Evolutionary conservation across 2,797 vertebrate species (phyloP).

Genomic region (Spheniscus humboldti): DNA sequence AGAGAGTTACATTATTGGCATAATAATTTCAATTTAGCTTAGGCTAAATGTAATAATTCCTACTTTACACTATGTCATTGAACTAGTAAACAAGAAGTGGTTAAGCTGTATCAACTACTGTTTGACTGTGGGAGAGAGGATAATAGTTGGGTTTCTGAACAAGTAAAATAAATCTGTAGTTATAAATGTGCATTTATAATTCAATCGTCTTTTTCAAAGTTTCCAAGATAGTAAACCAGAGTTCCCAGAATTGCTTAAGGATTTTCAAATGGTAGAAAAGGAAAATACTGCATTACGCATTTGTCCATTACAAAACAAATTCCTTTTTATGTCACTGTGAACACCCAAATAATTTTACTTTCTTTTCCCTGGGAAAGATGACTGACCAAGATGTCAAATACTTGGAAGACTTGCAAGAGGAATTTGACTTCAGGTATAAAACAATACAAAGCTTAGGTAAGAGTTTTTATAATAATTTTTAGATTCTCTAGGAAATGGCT

Average conservation of each 20-base stretch:
- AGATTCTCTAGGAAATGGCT: neutral
- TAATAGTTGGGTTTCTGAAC: neutral
- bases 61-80: neutral
- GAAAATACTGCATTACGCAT: neutral
- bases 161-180: neutral
- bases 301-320: neutral
- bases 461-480: neutral
- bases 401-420: conserved; percentile 94
- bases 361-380: conserved; percentile 74
- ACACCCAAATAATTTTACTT: neutral
- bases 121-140: neutral
- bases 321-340: neutral
- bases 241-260: neutral
- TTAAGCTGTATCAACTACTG: neutral
- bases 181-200: neutral
- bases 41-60: neutral
- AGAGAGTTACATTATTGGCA: neutral
- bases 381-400: conserved; percentile 95
- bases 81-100: neutral
- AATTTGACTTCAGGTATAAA: conserved; percentile 98
- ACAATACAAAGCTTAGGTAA: conserved; percentile 93
- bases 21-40: neutral
- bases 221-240: neutral
- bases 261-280: neutral
- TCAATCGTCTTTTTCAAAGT: neutral